A percentile compares a stretch with the other conserved stretches of the same genome.
These are phyloP conservation scores for Metaphire vulgaris DNA, from an alignment of 1,140 invertebrate species.

Conservation along the genomic window DNA sequence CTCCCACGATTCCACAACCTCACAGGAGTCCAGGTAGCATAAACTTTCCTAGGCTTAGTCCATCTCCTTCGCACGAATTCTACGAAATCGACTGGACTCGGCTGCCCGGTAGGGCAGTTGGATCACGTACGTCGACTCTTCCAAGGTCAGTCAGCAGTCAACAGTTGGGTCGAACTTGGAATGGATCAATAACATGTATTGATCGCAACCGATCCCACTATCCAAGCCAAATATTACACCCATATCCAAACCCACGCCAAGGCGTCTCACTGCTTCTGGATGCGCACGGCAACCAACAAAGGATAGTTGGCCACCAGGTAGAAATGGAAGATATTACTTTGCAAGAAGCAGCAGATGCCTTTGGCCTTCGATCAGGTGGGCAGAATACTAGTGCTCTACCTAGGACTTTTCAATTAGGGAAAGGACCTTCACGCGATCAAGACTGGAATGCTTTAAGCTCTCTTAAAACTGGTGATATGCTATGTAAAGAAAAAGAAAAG, in stretches of 20 bases:
- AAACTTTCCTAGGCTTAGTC: conserved; percentile 84
- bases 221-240: background rate
- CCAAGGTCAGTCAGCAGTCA: background rate
- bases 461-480: background rate
- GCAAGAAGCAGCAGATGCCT: background rate
- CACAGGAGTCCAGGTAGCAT: conserved; percentile 52
- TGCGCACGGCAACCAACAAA: background rate
- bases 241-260: background rate
- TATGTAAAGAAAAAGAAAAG: background rate
- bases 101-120: background rate
- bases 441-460: background rate
- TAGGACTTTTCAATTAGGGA: background rate
- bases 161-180: background rate
- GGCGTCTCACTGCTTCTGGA: background rate
- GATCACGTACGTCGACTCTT: background rate
- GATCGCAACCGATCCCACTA: background rate
- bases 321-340: background rate
- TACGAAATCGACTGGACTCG: background rate
- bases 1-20: conserved; percentile 41
- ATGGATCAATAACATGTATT: background rate
- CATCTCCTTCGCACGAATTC: conserved; percentile 66
- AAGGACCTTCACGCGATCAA: background rate
- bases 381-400: background rate
- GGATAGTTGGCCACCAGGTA: background rate
- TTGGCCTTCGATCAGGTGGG: background rate